Conservation (phyloP, 2,797 vertebrate species). For the Falco columbarius region DNA sequence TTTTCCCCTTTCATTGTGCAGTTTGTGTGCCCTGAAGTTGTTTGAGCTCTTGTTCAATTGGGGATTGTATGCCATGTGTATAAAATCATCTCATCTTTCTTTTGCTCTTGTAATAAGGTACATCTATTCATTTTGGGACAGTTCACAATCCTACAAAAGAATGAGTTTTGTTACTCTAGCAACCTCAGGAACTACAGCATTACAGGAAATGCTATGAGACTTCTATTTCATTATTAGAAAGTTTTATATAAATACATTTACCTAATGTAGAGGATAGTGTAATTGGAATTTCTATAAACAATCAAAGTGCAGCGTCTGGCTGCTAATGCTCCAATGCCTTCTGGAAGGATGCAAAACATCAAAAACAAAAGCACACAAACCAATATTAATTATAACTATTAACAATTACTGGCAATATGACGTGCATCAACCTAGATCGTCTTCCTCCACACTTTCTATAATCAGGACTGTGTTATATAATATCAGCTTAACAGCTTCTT, state of each 20-base stretch:
- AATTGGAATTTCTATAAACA: not conserved
- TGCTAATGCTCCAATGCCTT: not conserved
- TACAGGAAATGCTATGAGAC: not conserved
- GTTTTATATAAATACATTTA: not conserved
- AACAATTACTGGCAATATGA: slow-evolving; percentile 7
- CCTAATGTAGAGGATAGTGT: not conserved
- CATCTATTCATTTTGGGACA: not conserved
- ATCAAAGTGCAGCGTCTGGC: not conserved
- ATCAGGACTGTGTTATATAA: slow-evolving; percentile 50
- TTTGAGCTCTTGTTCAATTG: slow-evolving; percentile 15
- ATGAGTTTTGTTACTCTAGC: not conserved
- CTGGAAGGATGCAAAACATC: not conserved
- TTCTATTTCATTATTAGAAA: not conserved
- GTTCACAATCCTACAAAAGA: not conserved
- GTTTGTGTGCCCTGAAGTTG: slow-evolving; percentile 6
- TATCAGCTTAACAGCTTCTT: slow-evolving; percentile 63
- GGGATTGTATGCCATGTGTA: not conserved
- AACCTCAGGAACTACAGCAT: not conserved
- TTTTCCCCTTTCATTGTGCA: not conserved
- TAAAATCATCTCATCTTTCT: slow-evolving; percentile 22
- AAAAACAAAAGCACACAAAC: not conserved
- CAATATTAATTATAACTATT: not conserved
- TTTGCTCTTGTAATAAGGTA: not conserved
- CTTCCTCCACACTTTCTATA: slow-evolving; percentile 60
- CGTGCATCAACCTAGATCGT: not conserved